phyloP scores from a whole-genome alignment of 2,113 vertebrate genomes.

The Odocoileus hemionus region DNA sequence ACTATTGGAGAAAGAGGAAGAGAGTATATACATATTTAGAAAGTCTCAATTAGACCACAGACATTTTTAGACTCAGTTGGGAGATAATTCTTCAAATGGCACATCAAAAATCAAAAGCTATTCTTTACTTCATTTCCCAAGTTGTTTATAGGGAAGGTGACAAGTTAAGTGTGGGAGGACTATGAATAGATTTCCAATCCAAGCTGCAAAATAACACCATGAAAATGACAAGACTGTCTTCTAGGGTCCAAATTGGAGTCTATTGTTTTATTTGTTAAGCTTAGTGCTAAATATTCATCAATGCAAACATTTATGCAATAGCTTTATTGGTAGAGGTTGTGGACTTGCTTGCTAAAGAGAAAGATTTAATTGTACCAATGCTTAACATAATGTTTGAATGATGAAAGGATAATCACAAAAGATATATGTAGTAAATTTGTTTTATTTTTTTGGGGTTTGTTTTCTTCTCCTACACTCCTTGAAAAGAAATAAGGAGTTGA shows the following conservation, averaged over 20 bases:
- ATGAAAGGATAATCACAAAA: neutral
- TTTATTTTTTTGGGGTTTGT: neutral
- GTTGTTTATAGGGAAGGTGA: slow-evolving; percentile 13
- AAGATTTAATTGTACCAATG: neutral
- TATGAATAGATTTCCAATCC: slow-evolving; percentile 11
- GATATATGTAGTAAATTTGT: neutral
- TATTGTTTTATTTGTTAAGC: neutral
- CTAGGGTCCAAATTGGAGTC: neutral
- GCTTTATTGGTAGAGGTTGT: neutral
- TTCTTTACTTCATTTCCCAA: slow-evolving; percentile 23
- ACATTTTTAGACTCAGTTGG: neutral
- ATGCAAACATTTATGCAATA: neutral
- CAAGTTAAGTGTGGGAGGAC: slow-evolving; percentile 37
- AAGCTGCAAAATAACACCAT: neutral
- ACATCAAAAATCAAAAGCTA: slow-evolving; percentile 35
- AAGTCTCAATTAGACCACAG: neutral
- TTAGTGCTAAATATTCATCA: neutral
- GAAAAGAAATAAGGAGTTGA: neutral
- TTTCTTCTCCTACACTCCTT: neutral
- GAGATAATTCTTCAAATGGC: neutral
- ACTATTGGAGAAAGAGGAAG: neutral
- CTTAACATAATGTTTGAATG: neutral
- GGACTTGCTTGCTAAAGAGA: neutral
- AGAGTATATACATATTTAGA: neutral
- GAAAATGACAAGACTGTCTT: neutral